phyloP scores from a whole-genome alignment of 2,113 vertebrate species.

The Theristicus caerulescens region DNA sequence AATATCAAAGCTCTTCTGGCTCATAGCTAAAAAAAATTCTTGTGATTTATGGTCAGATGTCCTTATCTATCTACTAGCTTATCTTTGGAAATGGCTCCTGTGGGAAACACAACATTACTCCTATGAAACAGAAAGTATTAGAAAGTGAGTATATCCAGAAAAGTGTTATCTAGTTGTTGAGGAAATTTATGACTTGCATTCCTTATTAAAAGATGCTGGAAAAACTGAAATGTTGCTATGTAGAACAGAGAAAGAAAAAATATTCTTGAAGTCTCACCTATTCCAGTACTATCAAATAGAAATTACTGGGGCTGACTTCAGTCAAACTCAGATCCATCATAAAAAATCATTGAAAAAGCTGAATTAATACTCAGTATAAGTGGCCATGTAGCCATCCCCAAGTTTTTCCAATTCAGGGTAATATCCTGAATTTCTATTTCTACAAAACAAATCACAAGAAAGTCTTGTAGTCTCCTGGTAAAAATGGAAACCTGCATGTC shows the following conservation, averaged over 20 bases:
- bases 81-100: conserved; percentile 4
- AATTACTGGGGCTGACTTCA: not conserved
- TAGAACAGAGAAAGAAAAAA: not conserved
- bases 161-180: not conserved
- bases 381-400: too few relatives aligned
- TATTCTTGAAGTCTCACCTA: not conserved
- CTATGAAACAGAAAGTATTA: not conserved
- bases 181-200: not conserved
- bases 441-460: not conserved
- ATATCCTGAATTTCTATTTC: not conserved
- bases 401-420: not conserved
- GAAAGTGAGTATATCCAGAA: not conserved
- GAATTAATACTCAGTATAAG: not conserved
- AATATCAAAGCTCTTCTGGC: not conserved
- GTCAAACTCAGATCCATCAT: not conserved
- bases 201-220: not conserved
- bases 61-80: not conserved
- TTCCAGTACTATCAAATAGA: not conserved
- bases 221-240: not conserved
- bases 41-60: not conserved
- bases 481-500: not conserved
- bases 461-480: not conserved
- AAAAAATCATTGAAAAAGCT: not conserved
- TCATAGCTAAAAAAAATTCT: not conserved
- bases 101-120: not conserved